phyloP scores from a whole-genome alignment of 2,888 invertebrate species.

The Himalopsyche kuldschensis region DNA sequence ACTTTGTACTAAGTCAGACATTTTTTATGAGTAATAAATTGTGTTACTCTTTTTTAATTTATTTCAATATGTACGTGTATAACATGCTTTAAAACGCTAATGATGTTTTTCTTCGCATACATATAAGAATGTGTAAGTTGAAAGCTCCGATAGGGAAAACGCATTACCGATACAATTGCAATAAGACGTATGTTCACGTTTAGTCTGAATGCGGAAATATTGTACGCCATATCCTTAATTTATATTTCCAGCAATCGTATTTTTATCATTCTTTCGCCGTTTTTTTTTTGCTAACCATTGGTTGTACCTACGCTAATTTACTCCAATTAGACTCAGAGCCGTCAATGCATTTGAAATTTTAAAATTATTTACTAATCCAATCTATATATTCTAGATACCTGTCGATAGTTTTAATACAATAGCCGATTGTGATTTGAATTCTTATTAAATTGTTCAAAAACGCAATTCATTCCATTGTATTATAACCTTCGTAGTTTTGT shows the following conservation, averaged over 20 bases:
- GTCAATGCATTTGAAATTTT: not conserved
- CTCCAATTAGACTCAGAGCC: not conserved
- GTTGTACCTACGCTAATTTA: not conserved
- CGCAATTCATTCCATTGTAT: not conserved
- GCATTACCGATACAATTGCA: not conserved
- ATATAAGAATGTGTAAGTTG: not conserved
- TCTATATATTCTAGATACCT: not conserved
- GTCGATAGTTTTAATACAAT: not conserved
- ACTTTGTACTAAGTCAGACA: too few species aligned
- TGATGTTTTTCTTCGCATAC: not conserved
- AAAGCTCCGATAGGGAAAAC: not conserved
- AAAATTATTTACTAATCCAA: not conserved
- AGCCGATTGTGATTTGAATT: not conserved
- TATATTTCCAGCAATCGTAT: not conserved
- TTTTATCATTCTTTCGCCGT: not conserved
- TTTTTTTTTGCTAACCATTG: not conserved
- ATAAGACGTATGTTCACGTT: not conserved
- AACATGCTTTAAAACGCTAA: too few species aligned
- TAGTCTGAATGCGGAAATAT: not conserved
- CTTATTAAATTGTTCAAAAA: not conserved
- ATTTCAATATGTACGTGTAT: too few species aligned
- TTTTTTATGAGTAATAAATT: too few species aligned
- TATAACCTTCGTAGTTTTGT: not conserved
- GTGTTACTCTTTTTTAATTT: too few species aligned
- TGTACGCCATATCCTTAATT: not conserved